Base-by-base conservation (phyloP, 2,113 vertebrate species). In the Lota lota region DNA sequence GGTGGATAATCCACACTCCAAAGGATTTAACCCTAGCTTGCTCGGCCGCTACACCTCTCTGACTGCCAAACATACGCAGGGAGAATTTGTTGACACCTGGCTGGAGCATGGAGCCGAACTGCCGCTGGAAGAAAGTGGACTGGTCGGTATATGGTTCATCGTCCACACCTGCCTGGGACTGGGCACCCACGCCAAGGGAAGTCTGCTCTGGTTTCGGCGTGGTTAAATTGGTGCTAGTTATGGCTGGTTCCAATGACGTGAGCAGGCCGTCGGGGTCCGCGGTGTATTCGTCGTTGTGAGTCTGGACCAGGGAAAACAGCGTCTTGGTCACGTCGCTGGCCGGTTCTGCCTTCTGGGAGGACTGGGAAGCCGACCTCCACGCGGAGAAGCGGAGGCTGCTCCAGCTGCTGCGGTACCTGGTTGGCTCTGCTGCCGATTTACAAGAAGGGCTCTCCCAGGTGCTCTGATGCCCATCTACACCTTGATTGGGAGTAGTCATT, bases 61-160 rank as follows among this genome's bases (percentile, higher is more conserved):
- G 95, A 83, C 97, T 99, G 63, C 97, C 96, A 64, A 97, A 99
- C 94, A 97, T 95, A 68, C 97, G 95, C 76, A 99, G 88, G 61
- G 96, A 98, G 89, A 98, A 98, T 92, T 99, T 99, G 91, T 99
- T 98, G 88, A 98, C 93, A 60, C 95, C 95, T 0, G 95, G 97
- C 88, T 96, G 95, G 80, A 99, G 89, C 92, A 99, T 85, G 70
- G 93, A 89, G 67, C 93, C 92, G 73, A 99, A 92, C 79, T 95
- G 93, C 75, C 88, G 90, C 87, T 96, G 94, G 91, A 97, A 93
- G 85, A 90, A 95, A 63, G 58, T 87, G 67, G 83, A 74, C 54
- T 82, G 75, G 57, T 91, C 83, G 21, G 1, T 1, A 17, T 53
- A 36, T 50, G 47, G 53, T 5, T 19, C 15, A 4, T 79, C 77